Evolutionary conservation across 2,888 invertebrate genomes (phyloP).

Genomic region (Ophioninae sp.): DNA sequence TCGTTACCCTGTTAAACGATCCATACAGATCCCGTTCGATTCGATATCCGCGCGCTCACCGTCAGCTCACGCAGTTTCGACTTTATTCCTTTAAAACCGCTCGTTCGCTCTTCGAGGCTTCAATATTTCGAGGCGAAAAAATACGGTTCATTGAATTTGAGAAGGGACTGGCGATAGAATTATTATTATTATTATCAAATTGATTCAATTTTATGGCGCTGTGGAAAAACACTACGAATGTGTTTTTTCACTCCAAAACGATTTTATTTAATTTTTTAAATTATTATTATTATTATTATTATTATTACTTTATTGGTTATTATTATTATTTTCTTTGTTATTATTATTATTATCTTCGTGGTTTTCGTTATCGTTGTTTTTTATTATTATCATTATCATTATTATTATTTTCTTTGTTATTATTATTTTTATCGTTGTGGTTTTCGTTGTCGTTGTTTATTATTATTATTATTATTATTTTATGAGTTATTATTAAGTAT

Average conservation of each 20-base stretch:
- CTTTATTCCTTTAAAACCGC: conserved; percentile 26
- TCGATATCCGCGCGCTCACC: conserved; percentile 7
- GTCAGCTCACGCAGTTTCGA: conserved; percentile 18
- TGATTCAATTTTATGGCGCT: no score
- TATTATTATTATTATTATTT: no score
- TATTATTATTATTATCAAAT: no score
- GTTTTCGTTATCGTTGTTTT: no score
- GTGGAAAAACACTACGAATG: no score
- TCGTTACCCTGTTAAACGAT: conserved; percentile 44
- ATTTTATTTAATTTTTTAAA: not conserved
- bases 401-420: not conserved
- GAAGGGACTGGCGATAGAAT: no score
- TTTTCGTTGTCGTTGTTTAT: no score
- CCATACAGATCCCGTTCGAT: conserved; percentile 59
- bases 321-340: no score
- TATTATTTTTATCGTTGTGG: not conserved
- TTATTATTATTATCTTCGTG: not conserved
- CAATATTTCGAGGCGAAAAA: not conserved
- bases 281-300: no score
- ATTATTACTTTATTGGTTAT: no score
- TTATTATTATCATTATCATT: not conserved
- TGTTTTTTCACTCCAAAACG: not conserved
- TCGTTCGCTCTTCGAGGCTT: not conserved
- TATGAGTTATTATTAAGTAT: no score
- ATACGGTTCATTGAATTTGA: not conserved